Percentiles rank a stretch among this genome's conserved stretches.
phyloP scores from a whole-genome alignment of 2,797 vertebrate species.

The Pantherophis alleghaniensis region DNA sequence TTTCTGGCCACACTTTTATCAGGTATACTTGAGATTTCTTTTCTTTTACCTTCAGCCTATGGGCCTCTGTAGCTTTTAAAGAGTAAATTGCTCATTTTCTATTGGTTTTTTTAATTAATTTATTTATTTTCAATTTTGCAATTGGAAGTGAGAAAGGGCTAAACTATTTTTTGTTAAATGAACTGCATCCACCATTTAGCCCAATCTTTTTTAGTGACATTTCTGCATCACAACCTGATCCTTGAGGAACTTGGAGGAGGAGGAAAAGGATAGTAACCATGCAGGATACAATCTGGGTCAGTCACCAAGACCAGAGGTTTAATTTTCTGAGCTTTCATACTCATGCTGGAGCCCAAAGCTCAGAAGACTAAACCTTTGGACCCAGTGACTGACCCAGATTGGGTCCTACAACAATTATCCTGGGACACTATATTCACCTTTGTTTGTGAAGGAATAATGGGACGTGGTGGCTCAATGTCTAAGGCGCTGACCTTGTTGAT shows the following conservation, averaged over 20 bases:
- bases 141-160: not conserved
- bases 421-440: not conserved
- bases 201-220: not conserved
- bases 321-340: not conserved
- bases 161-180: not conserved
- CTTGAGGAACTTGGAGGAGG: not conserved
- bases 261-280: not conserved
- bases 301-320: not conserved
- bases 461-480: too few relatives aligned
- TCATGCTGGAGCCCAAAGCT: not conserved
- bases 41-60: not conserved
- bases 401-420: not conserved
- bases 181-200: not conserved
- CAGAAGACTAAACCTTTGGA: not conserved
- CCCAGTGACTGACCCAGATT: not conserved
- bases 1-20: constrained; percentile 97
- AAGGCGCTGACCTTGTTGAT: too few relatives aligned
- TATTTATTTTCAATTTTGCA: not conserved
- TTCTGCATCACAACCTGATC: not conserved
- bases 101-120: not conserved
- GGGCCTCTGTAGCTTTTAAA: not conserved
- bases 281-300: not conserved
- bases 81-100: not conserved
- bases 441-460: not conserved
- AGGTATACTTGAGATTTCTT: constrained; percentile 72